Base-by-base conservation (phyloP, 1,140 invertebrate species). In the Condylostylus longicornis region DNA sequence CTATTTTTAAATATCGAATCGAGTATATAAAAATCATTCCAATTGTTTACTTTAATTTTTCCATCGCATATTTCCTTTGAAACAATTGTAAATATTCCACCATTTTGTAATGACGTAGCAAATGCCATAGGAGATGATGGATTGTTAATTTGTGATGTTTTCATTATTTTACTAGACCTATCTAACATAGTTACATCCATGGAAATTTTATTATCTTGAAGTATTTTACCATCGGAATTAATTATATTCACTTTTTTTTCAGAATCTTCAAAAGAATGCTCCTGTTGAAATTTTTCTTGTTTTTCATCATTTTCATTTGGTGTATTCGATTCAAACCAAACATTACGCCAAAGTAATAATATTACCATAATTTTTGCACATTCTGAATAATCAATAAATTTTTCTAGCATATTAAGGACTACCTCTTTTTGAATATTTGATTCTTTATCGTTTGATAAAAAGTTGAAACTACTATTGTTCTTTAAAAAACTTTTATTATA, bases 381-480 rank as follows among this genome's bases (percentile, higher is more conserved):
- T n/a, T 42, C 40, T 15, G 39, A 42, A 10, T 51, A 43, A 41
- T 53, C 51, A 17, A 60, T 47, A 34, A 59, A 59, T 45, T 60
- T 58, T 41, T 57, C 53, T 38, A 60, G 38, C 57, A 61, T 61
- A 21, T 54, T 52, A 38, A 61, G 37, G 10, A 57, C 53, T 15
- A 61, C 58, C 42, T 61, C 58, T 41, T 51, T 48, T 32, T 61
- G 57, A 37, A 57, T 58, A 42, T 54, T 55, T 25, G 57, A 42
- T 22, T 61, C 58, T 30, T 42, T 37, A 4, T n/a, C 8, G 19
- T 37, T 23, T 49, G 46, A 23, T 42, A 43, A 18, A 51, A 49
- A 6, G 44, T 48, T 25, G 23, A n/a, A 25, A n/a, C 23, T 25
- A 25, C 23, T 25, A n/a, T 25, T 25, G n/a, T 25, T 25, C 7